These are phyloP conservation scores for Poeciliopsis turrubarensis DNA, from an alignment of 2,113 vertebrate species.

Conservation along the genomic window DNA sequence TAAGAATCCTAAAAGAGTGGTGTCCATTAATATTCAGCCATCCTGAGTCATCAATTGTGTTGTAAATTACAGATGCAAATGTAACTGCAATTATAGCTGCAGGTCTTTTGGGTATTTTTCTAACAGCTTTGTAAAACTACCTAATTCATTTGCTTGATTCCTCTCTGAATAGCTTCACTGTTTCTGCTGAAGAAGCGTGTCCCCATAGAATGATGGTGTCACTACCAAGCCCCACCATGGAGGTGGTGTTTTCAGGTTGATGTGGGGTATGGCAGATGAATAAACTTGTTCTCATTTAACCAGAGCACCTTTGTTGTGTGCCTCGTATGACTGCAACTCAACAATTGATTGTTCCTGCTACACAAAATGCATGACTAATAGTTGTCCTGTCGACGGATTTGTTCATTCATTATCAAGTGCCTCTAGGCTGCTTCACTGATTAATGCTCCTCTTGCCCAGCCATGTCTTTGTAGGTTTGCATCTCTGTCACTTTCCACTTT, in stretches of 20 bases:
- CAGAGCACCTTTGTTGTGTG: not conserved
- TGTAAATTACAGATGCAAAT: not conserved
- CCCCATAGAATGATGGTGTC: not conserved
- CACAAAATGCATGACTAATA: not conserved
- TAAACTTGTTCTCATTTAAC: not conserved
- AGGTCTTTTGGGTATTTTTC: not conserved
- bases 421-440: not conserved
- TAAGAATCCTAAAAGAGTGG: not conserved
- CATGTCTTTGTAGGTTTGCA: not conserved
- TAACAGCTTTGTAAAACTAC: not conserved
- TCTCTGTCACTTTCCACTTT: not conserved
- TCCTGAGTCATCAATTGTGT: no score
- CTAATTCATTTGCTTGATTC: not conserved
- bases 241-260: not conserved
- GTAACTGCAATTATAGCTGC: not conserved
- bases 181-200: no score
- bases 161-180: not conserved
- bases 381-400: not conserved
- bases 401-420: not conserved
- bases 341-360: not conserved
- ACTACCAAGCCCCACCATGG: not conserved
- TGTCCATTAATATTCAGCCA: not conserved
- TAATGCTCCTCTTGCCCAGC: not conserved
- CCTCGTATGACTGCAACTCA: not conserved
- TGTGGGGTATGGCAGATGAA: not conserved